Evolutionary conservation across 2,888 invertebrate species (phyloP), one percentile per base, ranked within the genome.

Genomic region (Thumatha senex): DNA sequence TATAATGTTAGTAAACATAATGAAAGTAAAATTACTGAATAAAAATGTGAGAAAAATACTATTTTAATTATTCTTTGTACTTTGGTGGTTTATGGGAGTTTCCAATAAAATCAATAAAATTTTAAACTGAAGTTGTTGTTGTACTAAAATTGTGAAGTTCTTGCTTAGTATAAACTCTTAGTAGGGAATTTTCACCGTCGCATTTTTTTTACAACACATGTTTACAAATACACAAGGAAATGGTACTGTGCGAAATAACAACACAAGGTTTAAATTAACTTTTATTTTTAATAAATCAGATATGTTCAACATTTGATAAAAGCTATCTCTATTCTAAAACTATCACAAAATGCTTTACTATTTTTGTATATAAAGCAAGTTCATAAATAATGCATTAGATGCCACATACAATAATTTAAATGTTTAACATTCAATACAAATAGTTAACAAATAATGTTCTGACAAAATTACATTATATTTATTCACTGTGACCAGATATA

Each of bases 301-400:
- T 64, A 72, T 66, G 54, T 69, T 70, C 56, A 70, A 67, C 67
- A 76, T 53, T 61, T 52, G 38, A 50, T 58, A 58, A 53, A 57
- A 47, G 56, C 67, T 57, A 48, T 57, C 44, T 53, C 63, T 70
- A 74, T 56, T 74, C 78, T 78, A 76, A 58, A 58, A 73, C 78
- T 67, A 67, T 67, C 67, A 67, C 70, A 67, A 75, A 76, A 76
- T 75, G 73, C 73, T 73, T 74, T 50, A 51, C 18, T 39, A 64
- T 57, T 61, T 54, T 44, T 47, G 38, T 24, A 57, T 54, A 30
- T 13, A 30, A 40, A 60, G 58, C 58, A 53, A 46, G 38, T 48
- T 44, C 58, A 58, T 65, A 63, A 58, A 63, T 65, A 69, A 79
- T 78, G 77, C 78, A 75, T 76, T 68, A 48, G 56, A 75, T 76